These are phyloP conservation scores for Oreotragus oreotragus DNA, from an alignment of 2,113 vertebrate genomes.

Conservation along the genomic window DNA sequence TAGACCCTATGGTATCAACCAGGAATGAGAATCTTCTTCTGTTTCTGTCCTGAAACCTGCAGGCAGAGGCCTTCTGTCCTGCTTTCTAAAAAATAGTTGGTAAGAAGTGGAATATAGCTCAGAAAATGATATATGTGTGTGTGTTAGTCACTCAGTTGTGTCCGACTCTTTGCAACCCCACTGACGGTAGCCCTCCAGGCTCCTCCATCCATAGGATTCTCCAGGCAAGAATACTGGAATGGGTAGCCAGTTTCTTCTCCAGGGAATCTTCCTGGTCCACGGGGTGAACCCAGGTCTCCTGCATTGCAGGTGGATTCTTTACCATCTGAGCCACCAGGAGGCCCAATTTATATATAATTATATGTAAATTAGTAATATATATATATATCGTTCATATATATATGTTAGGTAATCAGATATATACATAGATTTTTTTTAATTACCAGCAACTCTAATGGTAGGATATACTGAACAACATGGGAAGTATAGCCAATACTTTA, in stretches of 20 bases:
- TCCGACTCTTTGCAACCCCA: background rate
- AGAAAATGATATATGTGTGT: background rate
- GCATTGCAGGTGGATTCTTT: background rate
- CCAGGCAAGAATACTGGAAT: background rate
- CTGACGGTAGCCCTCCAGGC: background rate
- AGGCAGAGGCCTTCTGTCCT: background rate
- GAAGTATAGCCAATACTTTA: background rate
- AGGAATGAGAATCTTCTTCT: background rate
- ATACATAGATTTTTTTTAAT: background rate
- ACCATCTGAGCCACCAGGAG: background rate
- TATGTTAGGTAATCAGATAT: background rate
- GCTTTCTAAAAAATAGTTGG: background rate
- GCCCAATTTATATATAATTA: too few relatives aligned
- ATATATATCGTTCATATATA: background rate
- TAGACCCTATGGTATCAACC: background rate
- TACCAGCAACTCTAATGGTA: background rate
- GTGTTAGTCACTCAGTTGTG: background rate
- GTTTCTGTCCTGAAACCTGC: background rate
- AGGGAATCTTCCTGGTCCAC: background rate
- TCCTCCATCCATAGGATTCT: background rate
- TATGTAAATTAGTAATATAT: background rate
- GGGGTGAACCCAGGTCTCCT: background rate
- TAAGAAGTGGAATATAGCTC: background rate
- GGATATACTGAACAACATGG: background rate
- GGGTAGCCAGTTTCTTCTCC: background rate